These are phyloP conservation scores for Amphimedon queenslandica DNA, from an alignment of 37 sponge, comb jelly and placozoan genomes.

Conservation along the genomic window DNA sequence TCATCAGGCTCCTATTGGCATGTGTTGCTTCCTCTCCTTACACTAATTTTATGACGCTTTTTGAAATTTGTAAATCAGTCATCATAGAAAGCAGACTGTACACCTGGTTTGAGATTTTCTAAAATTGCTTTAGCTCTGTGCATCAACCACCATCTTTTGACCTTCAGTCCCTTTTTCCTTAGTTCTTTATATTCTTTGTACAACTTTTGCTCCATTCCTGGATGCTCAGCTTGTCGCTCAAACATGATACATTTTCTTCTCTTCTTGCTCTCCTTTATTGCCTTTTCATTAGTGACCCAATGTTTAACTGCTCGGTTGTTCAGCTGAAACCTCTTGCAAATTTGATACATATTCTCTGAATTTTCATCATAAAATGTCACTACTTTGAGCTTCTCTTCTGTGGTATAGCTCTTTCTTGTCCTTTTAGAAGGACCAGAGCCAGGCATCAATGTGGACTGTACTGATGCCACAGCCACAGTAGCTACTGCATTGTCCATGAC, in stretches of 20 bases:
- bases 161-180: constrained; percentile 11
- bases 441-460: too few species aligned
- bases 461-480: too few species aligned
- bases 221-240: constrained; percentile 10
- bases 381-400: constrained; percentile 13
- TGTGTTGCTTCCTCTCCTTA: constrained; percentile 16
- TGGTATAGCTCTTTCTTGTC: constrained; percentile 6
- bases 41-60: constrained; percentile 4
- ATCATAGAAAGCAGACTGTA: not conserved
- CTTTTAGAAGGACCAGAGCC: too few species aligned
- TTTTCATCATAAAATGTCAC: constrained; percentile 10
- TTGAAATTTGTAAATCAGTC: constrained; percentile 28
- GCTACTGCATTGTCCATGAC: too few species aligned
- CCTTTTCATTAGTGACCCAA: not conserved
- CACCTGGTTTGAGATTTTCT: not conserved
- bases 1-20: constrained; percentile 29
- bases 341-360: constrained; percentile 27
- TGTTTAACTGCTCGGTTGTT: not conserved
- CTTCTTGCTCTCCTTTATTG: not conserved
- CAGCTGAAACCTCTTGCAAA: not conserved
- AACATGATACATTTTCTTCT: constrained; percentile 18
- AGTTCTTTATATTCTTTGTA: constrained; percentile 16
- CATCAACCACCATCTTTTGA: constrained; percentile 45
- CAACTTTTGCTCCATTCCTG: constrained; percentile 31
- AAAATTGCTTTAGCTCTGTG: constrained; percentile 18